Evolutionary conservation across 2,888 invertebrate species (phyloP).

Genomic region (Ptilodon capucinus): DNA sequence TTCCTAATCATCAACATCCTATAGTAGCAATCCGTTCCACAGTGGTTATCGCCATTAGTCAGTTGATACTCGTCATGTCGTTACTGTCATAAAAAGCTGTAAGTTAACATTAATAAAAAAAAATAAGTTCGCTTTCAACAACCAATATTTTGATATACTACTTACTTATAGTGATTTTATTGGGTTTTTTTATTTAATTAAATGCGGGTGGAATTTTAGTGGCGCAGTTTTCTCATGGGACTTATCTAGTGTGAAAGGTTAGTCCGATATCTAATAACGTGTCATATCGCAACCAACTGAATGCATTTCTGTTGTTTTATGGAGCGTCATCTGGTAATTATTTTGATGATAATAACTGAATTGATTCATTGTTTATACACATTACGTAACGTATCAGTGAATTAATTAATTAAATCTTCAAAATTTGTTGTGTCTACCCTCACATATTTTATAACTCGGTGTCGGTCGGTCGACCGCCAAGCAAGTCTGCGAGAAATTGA

Average conservation of each 20-base stretch:
- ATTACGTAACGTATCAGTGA: too few relatives aligned
- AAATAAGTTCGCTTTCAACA: too few relatives aligned
- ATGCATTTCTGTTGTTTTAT: neutral
- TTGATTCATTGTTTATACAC: too few relatives aligned
- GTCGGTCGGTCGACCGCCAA: too few relatives aligned
- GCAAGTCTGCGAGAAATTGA: too few relatives aligned
- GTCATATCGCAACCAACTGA: neutral
- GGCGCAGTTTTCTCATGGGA: slow-evolving; percentile 7
- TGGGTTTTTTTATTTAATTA: neutral
- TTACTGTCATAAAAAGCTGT: neutral
- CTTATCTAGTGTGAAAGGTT: slow-evolving; percentile 47
- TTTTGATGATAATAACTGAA: neutral
- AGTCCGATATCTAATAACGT: slow-evolving; percentile 24
- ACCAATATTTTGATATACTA: too few relatives aligned
- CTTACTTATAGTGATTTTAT: neutral
- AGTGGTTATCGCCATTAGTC: neutral
- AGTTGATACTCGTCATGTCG: neutral
- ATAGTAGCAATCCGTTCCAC: neutral
- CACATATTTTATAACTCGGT: too few relatives aligned
- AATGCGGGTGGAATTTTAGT: neutral
- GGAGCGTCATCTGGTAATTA: neutral
- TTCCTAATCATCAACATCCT: neutral
- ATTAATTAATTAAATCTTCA: too few relatives aligned
- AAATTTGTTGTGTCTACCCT: too few relatives aligned
- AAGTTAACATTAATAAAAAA: too few relatives aligned